A percentile compares a stretch with the other conserved stretches of the same genome.
These are phyloP conservation scores for Pelvicachromis taeniatus DNA, from an alignment of 2,113 vertebrate species.

Conservation along the genomic window DNA sequence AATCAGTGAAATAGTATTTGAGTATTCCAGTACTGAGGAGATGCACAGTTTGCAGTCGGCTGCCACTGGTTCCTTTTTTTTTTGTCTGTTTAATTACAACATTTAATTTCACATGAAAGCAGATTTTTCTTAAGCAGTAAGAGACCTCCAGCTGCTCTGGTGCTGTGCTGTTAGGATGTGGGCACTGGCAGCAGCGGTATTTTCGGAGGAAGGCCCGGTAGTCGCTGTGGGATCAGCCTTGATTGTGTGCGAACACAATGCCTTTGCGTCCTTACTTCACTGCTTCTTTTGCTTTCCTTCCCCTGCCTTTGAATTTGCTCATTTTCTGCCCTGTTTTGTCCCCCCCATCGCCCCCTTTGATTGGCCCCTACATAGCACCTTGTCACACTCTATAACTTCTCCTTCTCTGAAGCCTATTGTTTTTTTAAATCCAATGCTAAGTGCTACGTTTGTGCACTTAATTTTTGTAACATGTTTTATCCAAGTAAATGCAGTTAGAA, in stretches of 20 bases:
- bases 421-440: neutral
- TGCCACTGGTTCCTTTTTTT: neutral
- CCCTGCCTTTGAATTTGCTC: slow-evolving; percentile 77
- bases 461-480: neutral
- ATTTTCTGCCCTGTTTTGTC: slow-evolving; percentile 70
- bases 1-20: neutral
- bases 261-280: slow-evolving; percentile 69
- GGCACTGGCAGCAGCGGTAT: neutral
- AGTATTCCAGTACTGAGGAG: neutral
- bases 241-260: slow-evolving; percentile 69
- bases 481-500: neutral
- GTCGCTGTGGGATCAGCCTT: slow-evolving; percentile 29
- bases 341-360: slow-evolving; percentile 38
- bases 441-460: neutral
- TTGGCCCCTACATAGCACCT: slow-evolving; percentile 51
- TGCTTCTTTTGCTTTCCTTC: slow-evolving; percentile 70
- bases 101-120: neutral
- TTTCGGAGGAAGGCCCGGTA: slow-evolving; percentile 4
- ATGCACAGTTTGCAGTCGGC: neutral
- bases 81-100: neutral
- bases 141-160: neutral
- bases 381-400: slow-evolving; percentile 21
- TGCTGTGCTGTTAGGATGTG: neutral
- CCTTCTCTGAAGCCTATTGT: neutral
- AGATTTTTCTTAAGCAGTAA: neutral